Base-by-base conservation (phyloP, 2,113 vertebrate genomes). In the Leptobrachium ailaonicum region DNA sequence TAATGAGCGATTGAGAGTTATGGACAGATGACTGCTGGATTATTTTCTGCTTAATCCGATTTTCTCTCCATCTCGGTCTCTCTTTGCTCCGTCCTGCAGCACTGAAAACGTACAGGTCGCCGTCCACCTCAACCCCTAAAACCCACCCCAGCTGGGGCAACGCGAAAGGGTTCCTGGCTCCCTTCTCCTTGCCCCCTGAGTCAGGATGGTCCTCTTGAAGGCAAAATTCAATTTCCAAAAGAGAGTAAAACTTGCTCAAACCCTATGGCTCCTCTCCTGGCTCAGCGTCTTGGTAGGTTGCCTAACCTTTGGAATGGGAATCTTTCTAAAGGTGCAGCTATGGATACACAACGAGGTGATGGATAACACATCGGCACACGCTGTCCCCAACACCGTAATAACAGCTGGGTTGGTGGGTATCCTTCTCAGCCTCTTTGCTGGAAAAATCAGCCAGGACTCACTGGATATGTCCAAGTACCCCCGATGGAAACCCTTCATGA, bases 181-280 rank as follows among this genome's bases (percentile, higher is more conserved):
- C 71, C 63, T 41, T 63, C 41, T 62, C 6, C 8, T 71, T 54
- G 62, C 40, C 76, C 88, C 83, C 82, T 81, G 42, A 8, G 41
- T 60, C 64, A 68, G n/a, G 42, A 92, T 92, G 90, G 84, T 79
- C 75, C 84, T 94, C 68, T 12, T 94, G 80, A 92, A 93, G 87
- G 82, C 93, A 53, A 92, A 90, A 62, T 93, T 95, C 84, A 90
- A 88, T 76, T 90, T 91, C 84, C 93, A 94, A 87, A 86, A 86
- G 85, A 87, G 94, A 58, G 92, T 93, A 63, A 92, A 86, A 73
- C 83, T 95, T 83, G 92, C 94, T 58, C 94, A 95, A 87, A 90
- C 91, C 20, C 88, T 95, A 67, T 94, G 94, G 94, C 84, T 94
- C 76, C 83, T 95, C 44, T 92, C 92, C 68, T 95, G 93, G 94